Percentiles rank a stretch among this genome's conserved stretches.
Evolutionary conservation across 2,113 vertebrate species (phyloP).

Genomic region (Protomyctophum bolini): DNA sequence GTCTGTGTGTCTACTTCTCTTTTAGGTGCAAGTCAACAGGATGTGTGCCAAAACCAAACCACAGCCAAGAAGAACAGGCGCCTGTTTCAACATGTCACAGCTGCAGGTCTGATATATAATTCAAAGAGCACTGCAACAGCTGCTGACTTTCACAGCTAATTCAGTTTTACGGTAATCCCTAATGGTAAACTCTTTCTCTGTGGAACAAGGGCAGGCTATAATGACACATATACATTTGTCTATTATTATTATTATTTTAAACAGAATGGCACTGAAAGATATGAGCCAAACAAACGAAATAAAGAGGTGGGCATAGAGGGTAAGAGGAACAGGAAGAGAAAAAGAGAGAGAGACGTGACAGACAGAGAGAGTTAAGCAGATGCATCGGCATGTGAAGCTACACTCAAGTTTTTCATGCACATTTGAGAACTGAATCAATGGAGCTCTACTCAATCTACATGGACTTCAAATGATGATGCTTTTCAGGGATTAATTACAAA

Average conservation of each 20-base stretch:
- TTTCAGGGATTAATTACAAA: slow-evolving; percentile 30
- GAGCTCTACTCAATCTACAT: slow-evolving; percentile 50
- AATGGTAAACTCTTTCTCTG: neutral
- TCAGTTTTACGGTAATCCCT: slow-evolving; percentile 4
- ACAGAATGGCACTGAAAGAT: slow-evolving; percentile 37
- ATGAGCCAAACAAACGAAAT: slow-evolving; percentile 43
- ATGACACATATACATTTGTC: neutral
- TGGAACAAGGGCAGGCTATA: neutral
- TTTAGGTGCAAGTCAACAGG: slow-evolving; percentile 81
- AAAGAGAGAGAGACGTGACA: slow-evolving; percentile 17
- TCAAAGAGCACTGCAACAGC: slow-evolving; percentile 45
- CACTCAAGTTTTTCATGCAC: slow-evolving; percentile 10
- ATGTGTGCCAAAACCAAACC: slow-evolving; percentile 80
- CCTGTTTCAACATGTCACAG: slow-evolving; percentile 77
- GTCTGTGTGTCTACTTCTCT: slow-evolving; percentile 72
- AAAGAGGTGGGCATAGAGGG: slow-evolving; percentile 69
- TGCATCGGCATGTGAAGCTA: slow-evolving; percentile 44
- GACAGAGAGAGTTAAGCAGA: slow-evolving; percentile 5
- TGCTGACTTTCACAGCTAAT: neutral
- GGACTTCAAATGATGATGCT: slow-evolving; percentile 53
- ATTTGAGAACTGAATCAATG: slow-evolving; percentile 24
- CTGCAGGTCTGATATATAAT: slow-evolving; percentile 32
- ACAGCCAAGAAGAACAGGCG: slow-evolving; percentile 60
- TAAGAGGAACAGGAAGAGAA: slow-evolving; percentile 76
- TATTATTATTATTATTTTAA: slow-evolving; percentile 19